phyloP scores from a whole-genome alignment of 2,797 vertebrate genomes.

The Cyclura pinguis region DNA sequence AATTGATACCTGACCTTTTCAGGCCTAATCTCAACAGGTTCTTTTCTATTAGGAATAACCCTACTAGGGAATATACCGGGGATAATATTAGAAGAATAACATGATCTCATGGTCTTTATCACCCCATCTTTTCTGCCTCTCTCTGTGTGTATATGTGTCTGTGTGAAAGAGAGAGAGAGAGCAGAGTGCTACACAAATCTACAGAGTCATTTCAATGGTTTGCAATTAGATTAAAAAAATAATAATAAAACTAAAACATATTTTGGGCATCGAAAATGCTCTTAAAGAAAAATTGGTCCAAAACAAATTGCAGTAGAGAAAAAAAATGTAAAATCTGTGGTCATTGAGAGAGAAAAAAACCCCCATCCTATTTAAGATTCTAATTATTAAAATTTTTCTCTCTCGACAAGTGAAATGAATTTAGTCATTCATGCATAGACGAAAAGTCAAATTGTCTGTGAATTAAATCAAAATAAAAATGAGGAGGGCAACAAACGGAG shows the following conservation, averaged over 20 bases:
- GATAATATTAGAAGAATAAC: too few relatives aligned
- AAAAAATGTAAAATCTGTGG: constrained; percentile 69
- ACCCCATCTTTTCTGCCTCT: too few relatives aligned
- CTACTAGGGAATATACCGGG: too few relatives aligned
- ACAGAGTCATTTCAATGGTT: neutral
- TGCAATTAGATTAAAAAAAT: constrained; percentile 46
- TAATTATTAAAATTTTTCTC: constrained; percentile 85
- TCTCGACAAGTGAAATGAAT: constrained; percentile 83
- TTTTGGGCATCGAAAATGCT: constrained; percentile 36
- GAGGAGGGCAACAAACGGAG: constrained; percentile 73
- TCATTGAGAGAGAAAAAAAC: constrained; percentile 71
- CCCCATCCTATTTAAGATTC: constrained; percentile 76
- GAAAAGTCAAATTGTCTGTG: constrained; percentile 82
- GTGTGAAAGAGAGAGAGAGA: too few relatives aligned
- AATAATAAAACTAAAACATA: constrained; percentile 54
- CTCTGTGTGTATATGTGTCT: too few relatives aligned
- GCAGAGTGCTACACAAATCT: neutral
- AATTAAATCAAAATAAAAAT: constrained; percentile 86
- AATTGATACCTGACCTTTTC: too few relatives aligned
- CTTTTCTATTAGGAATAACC: too few relatives aligned
- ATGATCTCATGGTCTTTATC: too few relatives aligned
- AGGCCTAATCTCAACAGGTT: too few relatives aligned
- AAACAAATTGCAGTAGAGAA: constrained; percentile 55
- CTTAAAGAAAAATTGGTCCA: constrained; percentile 14
- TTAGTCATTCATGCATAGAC: constrained; percentile 81